Conservation (phyloP, 2,113 vertebrate genomes). For the Phyllostomus hastatus region DNA sequence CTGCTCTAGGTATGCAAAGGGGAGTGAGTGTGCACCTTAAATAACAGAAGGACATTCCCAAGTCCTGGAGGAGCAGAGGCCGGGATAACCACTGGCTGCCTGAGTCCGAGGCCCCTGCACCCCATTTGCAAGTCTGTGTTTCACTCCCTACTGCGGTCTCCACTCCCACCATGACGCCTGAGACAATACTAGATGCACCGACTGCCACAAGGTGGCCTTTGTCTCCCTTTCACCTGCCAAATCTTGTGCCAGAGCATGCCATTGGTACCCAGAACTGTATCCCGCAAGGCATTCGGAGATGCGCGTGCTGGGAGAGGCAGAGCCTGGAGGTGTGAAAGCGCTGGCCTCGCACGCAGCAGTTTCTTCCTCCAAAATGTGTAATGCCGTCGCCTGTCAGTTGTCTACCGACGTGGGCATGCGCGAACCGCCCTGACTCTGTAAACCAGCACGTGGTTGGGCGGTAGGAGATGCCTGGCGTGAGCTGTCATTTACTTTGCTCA, state of each 20-base stretch:
- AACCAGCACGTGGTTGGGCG: not conserved
- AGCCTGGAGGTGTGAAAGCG: not conserved
- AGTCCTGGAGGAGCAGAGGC: not conserved
- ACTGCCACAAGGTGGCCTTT: not conserved
- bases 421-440: not conserved
- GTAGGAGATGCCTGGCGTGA: not conserved
- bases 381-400: not conserved
- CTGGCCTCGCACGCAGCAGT: accelerated
- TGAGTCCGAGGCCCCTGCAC: not conserved
- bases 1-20: not conserved
- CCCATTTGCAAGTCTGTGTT: not conserved
- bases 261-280: not conserved
- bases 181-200: accelerated
- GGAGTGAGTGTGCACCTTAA: no score
- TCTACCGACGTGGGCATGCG: not conserved
- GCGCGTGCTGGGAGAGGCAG: not conserved
- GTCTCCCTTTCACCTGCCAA: not conserved
- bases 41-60: not conserved
- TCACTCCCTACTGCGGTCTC: not conserved
- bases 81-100: not conserved
- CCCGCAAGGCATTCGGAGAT: not conserved
- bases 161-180: no score
- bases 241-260: not conserved
- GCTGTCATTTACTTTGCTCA: not conserved
- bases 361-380: not conserved